Percentiles rank a stretch among this genome's conserved stretches.
Evolutionary conservation across 2,888 invertebrate species (phyloP).

Genomic region (Myathropa florea): DNA sequence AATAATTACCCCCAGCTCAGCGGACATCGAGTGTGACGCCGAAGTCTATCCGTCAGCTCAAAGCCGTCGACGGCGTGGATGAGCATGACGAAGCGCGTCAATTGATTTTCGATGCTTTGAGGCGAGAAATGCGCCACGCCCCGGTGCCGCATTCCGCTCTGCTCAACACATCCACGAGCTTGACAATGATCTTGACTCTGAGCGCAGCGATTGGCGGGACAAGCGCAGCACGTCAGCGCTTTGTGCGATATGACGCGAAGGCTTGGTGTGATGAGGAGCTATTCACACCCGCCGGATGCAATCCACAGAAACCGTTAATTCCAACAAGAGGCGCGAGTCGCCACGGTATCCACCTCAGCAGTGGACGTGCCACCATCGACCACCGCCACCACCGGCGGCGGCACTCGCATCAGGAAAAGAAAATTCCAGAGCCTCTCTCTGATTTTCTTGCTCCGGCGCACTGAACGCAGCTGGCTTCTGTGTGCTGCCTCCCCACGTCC

Average conservation of each 20-base stretch:
- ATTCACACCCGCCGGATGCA: constrained; percentile 27
- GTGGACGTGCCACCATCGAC: constrained; percentile 22
- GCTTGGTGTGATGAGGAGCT: constrained; percentile 13
- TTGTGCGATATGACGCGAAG: neutral
- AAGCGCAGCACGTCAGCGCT: too few species aligned
- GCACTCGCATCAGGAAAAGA: constrained; percentile 67
- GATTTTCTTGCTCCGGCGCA: constrained; percentile 22
- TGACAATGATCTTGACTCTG: constrained; percentile 68
- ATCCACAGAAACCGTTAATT: constrained; percentile 54
- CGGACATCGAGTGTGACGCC: neutral
- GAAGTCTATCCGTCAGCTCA: constrained; percentile 36
- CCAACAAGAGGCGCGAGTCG: constrained; percentile 20
- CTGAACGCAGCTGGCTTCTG: constrained; percentile 6
- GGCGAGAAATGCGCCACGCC: constrained; percentile 48
- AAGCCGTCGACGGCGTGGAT: neutral
- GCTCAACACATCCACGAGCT: constrained; percentile 17
- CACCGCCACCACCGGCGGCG: neutral
- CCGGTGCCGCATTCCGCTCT: neutral
- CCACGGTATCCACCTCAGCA: neutral
- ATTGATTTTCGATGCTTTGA: constrained; percentile 65
- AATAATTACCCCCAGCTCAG: constrained; percentile 26
- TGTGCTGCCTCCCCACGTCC: constrained; percentile 3
- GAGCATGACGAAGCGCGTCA: constrained; percentile 56
- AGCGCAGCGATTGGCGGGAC: constrained; percentile 27
- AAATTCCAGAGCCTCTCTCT: constrained; percentile 58